These are phyloP conservation scores for Climacteris rufus DNA, from an alignment of 2,113 vertebrate species.

Conservation along the genomic window DNA sequence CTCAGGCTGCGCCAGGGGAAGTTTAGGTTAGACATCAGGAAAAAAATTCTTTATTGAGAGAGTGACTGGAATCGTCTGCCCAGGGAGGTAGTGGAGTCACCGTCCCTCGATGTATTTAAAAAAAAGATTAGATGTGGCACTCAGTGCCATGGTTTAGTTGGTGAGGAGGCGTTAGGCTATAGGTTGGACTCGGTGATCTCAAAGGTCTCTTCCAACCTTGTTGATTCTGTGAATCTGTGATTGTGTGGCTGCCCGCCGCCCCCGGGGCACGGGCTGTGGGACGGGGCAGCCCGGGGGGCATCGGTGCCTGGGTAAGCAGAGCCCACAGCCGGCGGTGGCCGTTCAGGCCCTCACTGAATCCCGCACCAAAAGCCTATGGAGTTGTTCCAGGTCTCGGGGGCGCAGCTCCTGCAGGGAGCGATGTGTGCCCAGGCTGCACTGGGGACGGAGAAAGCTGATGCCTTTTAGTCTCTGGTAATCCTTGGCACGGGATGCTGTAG, in stretches of 20 bases:
- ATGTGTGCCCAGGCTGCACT: fast-evolving
- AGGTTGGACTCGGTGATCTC: too few relatives aligned
- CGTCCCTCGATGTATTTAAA: too few relatives aligned
- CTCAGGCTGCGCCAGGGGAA: too few relatives aligned
- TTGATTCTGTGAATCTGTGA: too few relatives aligned
- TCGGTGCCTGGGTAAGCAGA: not conserved
- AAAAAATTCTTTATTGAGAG: too few relatives aligned
- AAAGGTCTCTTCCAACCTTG: too few relatives aligned
- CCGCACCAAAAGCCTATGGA: fast-evolving
- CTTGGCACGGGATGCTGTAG: fast-evolving
- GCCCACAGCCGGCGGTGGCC: not conserved
- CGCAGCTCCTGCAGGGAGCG: fast-evolving
- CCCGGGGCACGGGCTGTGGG: not conserved
- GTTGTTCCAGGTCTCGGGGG: fast-evolving
- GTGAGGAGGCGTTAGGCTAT: too few relatives aligned
- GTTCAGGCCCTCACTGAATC: fast-evolving
- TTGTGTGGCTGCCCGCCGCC: not conserved
- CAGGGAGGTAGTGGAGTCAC: too few relatives aligned
- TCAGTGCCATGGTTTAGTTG: too few relatives aligned
- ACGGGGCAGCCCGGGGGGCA: not conserved
- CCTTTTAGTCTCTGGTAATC: not conserved
- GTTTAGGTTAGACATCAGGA: too few relatives aligned
- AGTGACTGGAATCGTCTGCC: too few relatives aligned
- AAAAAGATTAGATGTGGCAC: too few relatives aligned
- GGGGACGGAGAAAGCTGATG: not conserved